Percentiles rank a stretch among this genome's conserved stretches.
phyloP scores from a whole-genome alignment of 2,888 invertebrate genomes.

The Galeruca laticollis region DNA sequence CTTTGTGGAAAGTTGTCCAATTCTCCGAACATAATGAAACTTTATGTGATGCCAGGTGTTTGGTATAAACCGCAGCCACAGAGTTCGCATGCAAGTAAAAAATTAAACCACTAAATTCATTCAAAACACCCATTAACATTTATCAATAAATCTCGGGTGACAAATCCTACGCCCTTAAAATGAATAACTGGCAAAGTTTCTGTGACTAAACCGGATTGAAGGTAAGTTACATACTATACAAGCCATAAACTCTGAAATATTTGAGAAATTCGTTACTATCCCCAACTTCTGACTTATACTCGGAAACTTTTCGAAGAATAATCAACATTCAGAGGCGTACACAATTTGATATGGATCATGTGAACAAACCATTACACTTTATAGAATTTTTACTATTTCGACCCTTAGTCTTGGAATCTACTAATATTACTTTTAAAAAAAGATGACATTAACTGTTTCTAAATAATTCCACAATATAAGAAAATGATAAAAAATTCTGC shows the following conservation, averaged over 20 bases:
- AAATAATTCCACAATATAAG: too few relatives aligned
- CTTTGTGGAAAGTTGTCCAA: neutral
- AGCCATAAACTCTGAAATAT: slow-evolving; percentile 38
- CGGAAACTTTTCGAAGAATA: slow-evolving; percentile 16
- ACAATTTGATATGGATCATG: neutral
- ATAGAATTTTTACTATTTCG: too few relatives aligned
- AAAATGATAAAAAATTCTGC: too few relatives aligned
- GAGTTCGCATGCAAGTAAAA: slow-evolving; percentile 5
- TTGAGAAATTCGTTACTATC: slow-evolving; percentile 38
- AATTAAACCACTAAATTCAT: slow-evolving; percentile 2
- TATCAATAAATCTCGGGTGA: slow-evolving; percentile 26
- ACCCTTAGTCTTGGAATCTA: too few relatives aligned
- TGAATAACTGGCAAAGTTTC: slow-evolving; percentile 40
- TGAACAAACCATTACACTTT: neutral
- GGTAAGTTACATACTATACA: slow-evolving; percentile 31
- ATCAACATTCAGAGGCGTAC: neutral
- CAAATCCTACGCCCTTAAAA: slow-evolving; percentile 26
- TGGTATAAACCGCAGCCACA: neutral
- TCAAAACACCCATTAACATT: slow-evolving; percentile 22
- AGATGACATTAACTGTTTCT: too few relatives aligned
- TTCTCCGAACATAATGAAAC: neutral
- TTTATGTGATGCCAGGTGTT: slow-evolving; percentile 15
- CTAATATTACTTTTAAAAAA: too few relatives aligned
- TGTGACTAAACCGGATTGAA: slow-evolving; percentile 16
- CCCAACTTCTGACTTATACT: slow-evolving; percentile 27